Percentiles rank a stretch among this genome's conserved stretches.
These are phyloP conservation scores for Neomonachus schauinslandi DNA, from an alignment of 2,113 vertebrate genomes.

Conservation along the genomic window DNA sequence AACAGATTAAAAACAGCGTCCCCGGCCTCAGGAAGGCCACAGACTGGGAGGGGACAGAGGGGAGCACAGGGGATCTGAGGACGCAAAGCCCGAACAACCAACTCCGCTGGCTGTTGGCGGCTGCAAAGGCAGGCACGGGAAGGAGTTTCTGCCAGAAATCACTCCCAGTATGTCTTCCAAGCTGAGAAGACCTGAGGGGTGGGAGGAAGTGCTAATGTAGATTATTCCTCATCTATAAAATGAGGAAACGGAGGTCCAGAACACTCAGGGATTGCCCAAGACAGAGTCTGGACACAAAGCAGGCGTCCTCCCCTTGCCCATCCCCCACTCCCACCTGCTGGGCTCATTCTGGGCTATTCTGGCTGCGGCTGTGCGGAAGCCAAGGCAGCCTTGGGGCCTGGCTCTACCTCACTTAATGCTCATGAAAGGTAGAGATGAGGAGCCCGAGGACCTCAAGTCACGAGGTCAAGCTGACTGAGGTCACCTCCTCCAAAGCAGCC, in stretches of 20 bases:
- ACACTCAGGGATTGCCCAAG: neutral
- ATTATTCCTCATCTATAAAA: neutral
- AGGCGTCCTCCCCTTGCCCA: neutral
- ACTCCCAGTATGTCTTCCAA: neutral
- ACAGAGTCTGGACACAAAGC: neutral
- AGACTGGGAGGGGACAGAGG: neutral
- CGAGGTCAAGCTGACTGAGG: neutral
- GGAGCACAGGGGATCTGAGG: neutral
- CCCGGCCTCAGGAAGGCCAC: neutral
- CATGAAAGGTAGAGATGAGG: neutral
- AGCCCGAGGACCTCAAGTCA: neutral
- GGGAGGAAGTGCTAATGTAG: rapidly evolving
- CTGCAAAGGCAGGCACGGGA: neutral
- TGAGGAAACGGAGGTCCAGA: neutral
- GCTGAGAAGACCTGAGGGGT: neutral
- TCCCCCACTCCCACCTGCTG: neutral
- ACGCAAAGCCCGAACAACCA: neutral
- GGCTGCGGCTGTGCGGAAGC: neutral
- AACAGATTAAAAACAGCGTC: neutral
- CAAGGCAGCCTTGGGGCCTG: neutral
- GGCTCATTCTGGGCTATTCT: neutral
- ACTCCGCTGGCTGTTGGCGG: neutral
- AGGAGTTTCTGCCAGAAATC: neutral
- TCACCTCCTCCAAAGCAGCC: neutral
- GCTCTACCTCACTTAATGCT: too few relatives aligned